Evolutionary conservation across 2,888 invertebrate species (phyloP).

Genomic region (Aleiodes alternator): DNA sequence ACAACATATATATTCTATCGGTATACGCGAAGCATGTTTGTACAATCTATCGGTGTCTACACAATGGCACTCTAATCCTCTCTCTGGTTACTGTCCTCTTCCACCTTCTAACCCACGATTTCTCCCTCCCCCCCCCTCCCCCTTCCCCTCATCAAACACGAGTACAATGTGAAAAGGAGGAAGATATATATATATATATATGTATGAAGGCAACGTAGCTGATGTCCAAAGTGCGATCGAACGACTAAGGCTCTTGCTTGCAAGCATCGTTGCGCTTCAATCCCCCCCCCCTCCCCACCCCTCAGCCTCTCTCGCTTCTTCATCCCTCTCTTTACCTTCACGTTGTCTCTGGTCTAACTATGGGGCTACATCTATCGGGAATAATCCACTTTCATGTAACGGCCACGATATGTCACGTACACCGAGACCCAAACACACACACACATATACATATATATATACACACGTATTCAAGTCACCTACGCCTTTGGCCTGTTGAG

Average conservation of each 20-base stretch:
- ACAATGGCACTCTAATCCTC: slow-evolving; percentile 53
- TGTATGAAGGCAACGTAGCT: slow-evolving; percentile 14
- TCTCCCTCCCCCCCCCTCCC: not conserved
- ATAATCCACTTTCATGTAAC: slow-evolving; percentile 50
- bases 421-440: not conserved
- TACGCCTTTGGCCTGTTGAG: no score
- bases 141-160: slow-evolving; percentile 28
- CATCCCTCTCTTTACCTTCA: not conserved
- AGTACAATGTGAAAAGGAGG: slow-evolving; percentile 23
- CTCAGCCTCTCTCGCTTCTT: not conserved
- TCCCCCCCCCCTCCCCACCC: not conserved
- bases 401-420: slow-evolving; percentile 35
- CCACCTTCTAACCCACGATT: not conserved
- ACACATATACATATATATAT: no score
- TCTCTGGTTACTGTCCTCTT: slow-evolving; percentile 11
- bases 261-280: slow-evolving; percentile 21
- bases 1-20: slow-evolving; percentile 37
- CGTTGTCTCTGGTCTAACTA: not conserved
- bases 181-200: not conserved
- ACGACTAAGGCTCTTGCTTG: slow-evolving; percentile 2
- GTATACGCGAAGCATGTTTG: slow-evolving; percentile 49
- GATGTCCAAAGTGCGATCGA: slow-evolving; percentile 40
- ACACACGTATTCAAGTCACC: no score
- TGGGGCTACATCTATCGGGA: slow-evolving; percentile 6
- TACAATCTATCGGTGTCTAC: slow-evolving; percentile 52